Conservation (phyloP, 2,888 invertebrate genomes). For the Spisula solida region DNA sequence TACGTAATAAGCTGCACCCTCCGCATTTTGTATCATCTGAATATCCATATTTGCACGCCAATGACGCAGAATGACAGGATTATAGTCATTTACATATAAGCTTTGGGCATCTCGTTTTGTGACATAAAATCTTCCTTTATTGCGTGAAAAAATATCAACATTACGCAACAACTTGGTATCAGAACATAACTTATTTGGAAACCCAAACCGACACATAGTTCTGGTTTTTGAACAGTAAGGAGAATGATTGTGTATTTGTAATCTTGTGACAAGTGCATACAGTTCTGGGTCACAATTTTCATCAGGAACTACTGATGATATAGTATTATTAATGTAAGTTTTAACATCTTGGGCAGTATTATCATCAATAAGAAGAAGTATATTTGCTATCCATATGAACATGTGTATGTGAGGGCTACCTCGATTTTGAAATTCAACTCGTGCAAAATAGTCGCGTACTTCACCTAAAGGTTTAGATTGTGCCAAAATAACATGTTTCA, state of each 20-base stretch:
- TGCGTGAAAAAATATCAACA: slow-evolving; percentile 26
- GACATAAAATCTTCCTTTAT: slow-evolving; percentile 53
- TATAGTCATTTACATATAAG: slow-evolving; percentile 50
- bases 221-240: not conserved
- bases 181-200: slow-evolving; percentile 36
- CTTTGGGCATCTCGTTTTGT: slow-evolving; percentile 23
- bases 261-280: slow-evolving; percentile 25
- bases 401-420: slow-evolving; percentile 60
- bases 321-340: slow-evolving; percentile 46
- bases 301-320: slow-evolving; percentile 30
- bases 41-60: slow-evolving; percentile 67
- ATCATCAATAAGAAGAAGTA: slow-evolving; percentile 25
- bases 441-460: slow-evolving; percentile 50
- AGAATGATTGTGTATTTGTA: slow-evolving; percentile 47
- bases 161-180: slow-evolving; percentile 27
- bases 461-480: slow-evolving; percentile 43
- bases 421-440: slow-evolving; percentile 61
- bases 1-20: slow-evolving; percentile 63
- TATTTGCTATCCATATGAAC: slow-evolving; percentile 54
- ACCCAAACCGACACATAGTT: slow-evolving; percentile 53
- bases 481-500: slow-evolving; percentile 53
- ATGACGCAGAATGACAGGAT: slow-evolving; percentile 48
- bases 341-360: not conserved
- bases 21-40: slow-evolving; percentile 57
- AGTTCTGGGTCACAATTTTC: slow-evolving; percentile 42